phyloP scores from a whole-genome alignment of 2,113 vertebrate species.

The Nyctibius bracteatus region DNA sequence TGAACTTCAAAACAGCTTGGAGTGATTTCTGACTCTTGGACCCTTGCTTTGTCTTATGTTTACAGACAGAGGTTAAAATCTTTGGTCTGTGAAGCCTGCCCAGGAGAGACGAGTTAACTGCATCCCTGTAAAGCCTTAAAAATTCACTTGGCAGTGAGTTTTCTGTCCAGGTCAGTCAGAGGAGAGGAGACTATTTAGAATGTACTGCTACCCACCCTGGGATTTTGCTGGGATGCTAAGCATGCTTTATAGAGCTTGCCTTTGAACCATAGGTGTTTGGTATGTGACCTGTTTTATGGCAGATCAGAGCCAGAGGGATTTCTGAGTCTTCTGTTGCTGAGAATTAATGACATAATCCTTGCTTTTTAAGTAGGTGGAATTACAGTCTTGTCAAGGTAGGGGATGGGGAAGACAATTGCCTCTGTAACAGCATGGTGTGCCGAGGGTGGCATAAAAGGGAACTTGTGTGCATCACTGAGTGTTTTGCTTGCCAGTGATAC shows the following conservation, averaged over 20 bases:
- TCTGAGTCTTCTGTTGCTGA: neutral
- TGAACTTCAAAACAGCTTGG: neutral
- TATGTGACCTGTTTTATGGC: neutral
- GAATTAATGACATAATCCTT: neutral
- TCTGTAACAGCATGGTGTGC: neutral
- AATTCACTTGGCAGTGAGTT: neutral
- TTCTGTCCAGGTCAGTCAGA: neutral
- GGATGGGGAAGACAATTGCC: fast-evolving
- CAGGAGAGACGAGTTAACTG: neutral
- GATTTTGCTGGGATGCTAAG: neutral
- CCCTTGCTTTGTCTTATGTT: neutral
- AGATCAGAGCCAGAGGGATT: neutral
- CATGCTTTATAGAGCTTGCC: neutral
- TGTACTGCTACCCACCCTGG: neutral
- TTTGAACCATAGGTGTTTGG: neutral
- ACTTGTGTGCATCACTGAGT: fast-evolving
- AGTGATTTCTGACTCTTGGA: neutral
- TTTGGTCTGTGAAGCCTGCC: neutral
- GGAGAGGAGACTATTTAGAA: neutral
- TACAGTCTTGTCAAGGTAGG: neutral
- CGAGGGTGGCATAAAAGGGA: neutral
- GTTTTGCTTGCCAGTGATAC: neutral
- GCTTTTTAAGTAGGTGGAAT: neutral
- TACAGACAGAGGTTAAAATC: neutral
- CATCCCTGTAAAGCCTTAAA: neutral